Base-by-base conservation (phyloP, 2,888 invertebrate species). In the Cosmia pyralina region DNA sequence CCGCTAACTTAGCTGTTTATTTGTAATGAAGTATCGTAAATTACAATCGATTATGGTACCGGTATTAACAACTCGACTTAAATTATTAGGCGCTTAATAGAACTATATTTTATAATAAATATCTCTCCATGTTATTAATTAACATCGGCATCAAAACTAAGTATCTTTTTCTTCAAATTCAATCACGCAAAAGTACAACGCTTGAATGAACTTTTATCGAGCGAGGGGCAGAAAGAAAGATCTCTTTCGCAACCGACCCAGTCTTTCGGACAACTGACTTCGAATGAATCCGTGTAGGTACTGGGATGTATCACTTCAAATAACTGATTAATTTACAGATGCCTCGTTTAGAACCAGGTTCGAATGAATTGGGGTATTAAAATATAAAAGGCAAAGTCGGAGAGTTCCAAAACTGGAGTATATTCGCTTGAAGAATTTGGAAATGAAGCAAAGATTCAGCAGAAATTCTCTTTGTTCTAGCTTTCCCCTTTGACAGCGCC, bases 141-240 rank as follows among this genome's bases (percentile, higher is more conserved):
- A 72, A 60, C 28, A 66, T 44, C 63, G 48, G 59, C 63, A 77
- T 71, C 60, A 13, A 75, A 78, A 74, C 84, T 81, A 78, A 78
- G 66, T 55, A 38, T 38, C 34, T 52, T 50, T 75, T 73, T 68
- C 73, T 85, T 72, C 65, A 79, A 80, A 77, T 86, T 86, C 80
- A 81, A 85, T 85, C 88, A 79, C 77, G 85, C 83, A 86, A 88
- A 88, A 85, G 66, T 74, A 68, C 65, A 71, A 82, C 81, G 87
- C 86, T 86, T 82, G 85, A 85, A 78, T 65, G 81, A 81, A 85
- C 83, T 76, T 84, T 72, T 78, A 79, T 75, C 66, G 77, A 79
- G 58, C 66, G 73, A 64, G 73, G 77, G 77, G 81, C 75, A 71
- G 76, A 87, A 83, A 78, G 78, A 85, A 83, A 79, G 73, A 82